phyloP scores from a whole-genome alignment of 2,888 invertebrate species.

The Protonemura montana region DNA sequence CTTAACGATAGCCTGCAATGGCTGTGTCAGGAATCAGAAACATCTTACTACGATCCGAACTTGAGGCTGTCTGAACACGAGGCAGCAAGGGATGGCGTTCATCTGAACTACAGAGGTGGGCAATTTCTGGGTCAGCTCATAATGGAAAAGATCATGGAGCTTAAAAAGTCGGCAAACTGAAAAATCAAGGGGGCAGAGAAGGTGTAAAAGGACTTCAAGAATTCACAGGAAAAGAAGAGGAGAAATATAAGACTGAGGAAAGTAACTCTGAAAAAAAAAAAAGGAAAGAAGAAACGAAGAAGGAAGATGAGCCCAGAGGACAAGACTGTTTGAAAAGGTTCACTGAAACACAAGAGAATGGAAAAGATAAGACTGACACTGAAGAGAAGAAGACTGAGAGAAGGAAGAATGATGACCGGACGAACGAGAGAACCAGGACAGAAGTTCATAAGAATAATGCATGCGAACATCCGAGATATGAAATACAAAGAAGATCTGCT shows the following conservation, averaged over 20 bases:
- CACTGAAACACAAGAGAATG: neutral
- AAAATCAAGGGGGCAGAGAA: too few species aligned
- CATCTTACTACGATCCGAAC: neutral
- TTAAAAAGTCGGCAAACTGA: too few species aligned
- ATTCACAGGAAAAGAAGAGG: too few species aligned
- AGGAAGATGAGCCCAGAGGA: neutral
- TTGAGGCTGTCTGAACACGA: neutral
- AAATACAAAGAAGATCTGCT: neutral
- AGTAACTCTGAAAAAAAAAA: neutral
- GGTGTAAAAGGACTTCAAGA: too few species aligned
- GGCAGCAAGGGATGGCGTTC: neutral
- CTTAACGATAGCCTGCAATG: neutral
- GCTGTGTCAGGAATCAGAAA: neutral
- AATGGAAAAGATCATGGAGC: neutral
- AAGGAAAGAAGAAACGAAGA: neutral
- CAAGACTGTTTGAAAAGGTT: neutral
- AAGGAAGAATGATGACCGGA: neutral
- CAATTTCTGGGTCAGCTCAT: neutral
- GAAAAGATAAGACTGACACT: neutral
- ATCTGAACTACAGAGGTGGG: neutral
- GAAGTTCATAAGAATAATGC: neutral
- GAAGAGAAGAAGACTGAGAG: neutral
- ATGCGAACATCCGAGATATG: neutral
- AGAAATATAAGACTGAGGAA: too few species aligned
- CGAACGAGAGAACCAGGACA: neutral